Evolutionary conservation across 2,797 vertebrate species (phyloP), one percentile per base, ranked within the genome.

Genomic region (Eutrigla gurnardus): DNA sequence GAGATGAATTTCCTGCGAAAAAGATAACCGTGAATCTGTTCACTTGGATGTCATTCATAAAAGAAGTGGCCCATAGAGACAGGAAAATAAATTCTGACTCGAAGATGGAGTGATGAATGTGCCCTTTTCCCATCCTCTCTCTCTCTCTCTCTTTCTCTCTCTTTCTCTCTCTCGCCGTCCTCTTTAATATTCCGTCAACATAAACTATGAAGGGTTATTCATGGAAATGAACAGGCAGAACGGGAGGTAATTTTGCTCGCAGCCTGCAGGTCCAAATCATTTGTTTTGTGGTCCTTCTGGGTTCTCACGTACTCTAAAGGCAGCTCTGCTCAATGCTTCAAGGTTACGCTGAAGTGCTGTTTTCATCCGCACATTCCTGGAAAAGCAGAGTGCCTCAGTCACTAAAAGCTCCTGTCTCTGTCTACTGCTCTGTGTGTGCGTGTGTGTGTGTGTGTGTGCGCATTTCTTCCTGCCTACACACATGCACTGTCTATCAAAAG

Each of bases 121-220:
- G 57, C 53, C 57, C 74, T 60, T 75, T 78, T 78, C 73, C 52
- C 49, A 71, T 78, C 78, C 52, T 59, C 65, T 83, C 74, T 80
- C 80, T 79, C 64, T 80, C 52, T 59, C 65, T 83, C 74, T 80
- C 80, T 79, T n/a, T 25, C 25, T 25, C 25, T 25, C 25, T 25
- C 25, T 25, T 25, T 80, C 52, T 59, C 65, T 83, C 74, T 80
- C 80, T 79, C 64, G 43, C 80, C 58, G 10, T 71, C 74, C 83
- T 87, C 83, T 83, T 93, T 91, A 89, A 92, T 92, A 93, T 92
- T 91, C 90, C 81, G 86, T 93, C 90, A 92, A 89, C 87, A 86
- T 77, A 85, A 84, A 86, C 87, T 86, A 87, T 86, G 82, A 90
- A 87, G 83, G 70, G 88, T 91, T 88, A 89, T 88, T 91, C 82